These are phyloP conservation scores for Plodia interpunctella DNA, from an alignment of 1,140 invertebrate species.

Conservation along the genomic window DNA sequence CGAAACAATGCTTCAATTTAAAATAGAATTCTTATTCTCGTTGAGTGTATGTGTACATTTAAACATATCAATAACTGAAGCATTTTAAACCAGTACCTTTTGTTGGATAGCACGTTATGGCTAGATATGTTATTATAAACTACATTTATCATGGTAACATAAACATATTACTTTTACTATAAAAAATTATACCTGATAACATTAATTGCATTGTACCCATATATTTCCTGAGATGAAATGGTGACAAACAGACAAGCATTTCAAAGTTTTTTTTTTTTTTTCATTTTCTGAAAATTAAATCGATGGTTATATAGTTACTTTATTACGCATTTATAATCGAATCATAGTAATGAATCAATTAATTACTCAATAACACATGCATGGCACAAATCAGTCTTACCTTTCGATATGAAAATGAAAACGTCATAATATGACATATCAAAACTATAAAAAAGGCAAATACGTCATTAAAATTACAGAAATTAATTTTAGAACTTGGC, in stretches of 20 bases:
- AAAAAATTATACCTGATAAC: too few relatives aligned
- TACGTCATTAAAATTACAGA: constrained; percentile 14
- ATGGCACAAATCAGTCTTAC: constrained; percentile 26
- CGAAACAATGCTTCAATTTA: too few relatives aligned
- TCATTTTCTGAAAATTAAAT: background rate
- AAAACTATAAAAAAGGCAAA: constrained; percentile 15
- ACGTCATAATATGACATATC: background rate
- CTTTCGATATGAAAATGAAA: constrained; percentile 7
- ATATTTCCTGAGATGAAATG: too few relatives aligned
- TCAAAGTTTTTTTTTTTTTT: background rate
- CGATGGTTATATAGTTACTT: background rate
- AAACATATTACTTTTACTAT: background rate
- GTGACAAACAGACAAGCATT: background rate
- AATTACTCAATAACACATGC: constrained; percentile 2
- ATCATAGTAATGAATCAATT: background rate
- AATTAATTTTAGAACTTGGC: constrained; percentile 9
- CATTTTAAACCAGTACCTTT: background rate
- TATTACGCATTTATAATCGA: background rate
- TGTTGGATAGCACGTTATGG: constrained; percentile 11
- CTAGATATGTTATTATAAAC: constrained; percentile 11
- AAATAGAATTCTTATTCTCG: too few relatives aligned
- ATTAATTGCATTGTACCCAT: too few relatives aligned
- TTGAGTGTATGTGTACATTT: background rate
- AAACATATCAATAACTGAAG: background rate
- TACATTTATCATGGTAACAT: background rate